phyloP scores from a whole-genome alignment of 2,888 invertebrate species.

The Melieria picta region DNA sequence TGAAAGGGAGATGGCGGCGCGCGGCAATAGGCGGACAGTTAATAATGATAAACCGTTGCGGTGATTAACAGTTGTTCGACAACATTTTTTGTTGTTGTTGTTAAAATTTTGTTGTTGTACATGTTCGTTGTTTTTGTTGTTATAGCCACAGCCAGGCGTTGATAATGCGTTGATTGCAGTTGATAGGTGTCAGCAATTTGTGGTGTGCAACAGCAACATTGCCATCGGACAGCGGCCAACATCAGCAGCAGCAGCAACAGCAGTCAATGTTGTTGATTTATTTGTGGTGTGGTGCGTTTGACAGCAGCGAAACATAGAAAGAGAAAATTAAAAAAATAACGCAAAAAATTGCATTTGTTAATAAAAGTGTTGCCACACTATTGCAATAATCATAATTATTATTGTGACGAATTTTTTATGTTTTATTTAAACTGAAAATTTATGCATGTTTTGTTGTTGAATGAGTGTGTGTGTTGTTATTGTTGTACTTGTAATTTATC shows the following conservation, averaged over 20 bases:
- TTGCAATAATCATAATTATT: too few relatives aligned
- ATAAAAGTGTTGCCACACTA: too few relatives aligned
- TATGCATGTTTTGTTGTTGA: too few relatives aligned
- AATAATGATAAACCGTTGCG: constrained; percentile 37
- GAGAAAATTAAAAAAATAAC: constrained; percentile 4
- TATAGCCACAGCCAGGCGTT: constrained; percentile 11
- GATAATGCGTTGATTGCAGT: constrained; percentile 32
- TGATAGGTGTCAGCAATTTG: constrained; percentile 37
- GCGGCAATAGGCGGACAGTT: neutral
- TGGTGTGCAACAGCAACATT: neutral
- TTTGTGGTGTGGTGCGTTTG: neutral
- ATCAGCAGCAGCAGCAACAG: constrained; percentile 7
- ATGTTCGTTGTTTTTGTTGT: neutral
- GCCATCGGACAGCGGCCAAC: neutral
- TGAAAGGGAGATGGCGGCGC: neutral
- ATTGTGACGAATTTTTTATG: too few relatives aligned
- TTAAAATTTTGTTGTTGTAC: neutral
- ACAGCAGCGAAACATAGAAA: neutral
- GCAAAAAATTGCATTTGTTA: neutral
- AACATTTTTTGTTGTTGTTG: constrained; percentile 27
- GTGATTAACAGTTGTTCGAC: constrained; percentile 27
- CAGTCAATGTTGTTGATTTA: constrained; percentile 6
- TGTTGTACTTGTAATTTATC: too few relatives aligned
- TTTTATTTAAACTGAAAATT: too few relatives aligned
- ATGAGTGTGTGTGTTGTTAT: too few relatives aligned